Percentiles rank a stretch among this genome's conserved stretches.
Evolutionary conservation across 1,140 invertebrate species (phyloP).

Genomic region (Gryllus bimaculatus): DNA sequence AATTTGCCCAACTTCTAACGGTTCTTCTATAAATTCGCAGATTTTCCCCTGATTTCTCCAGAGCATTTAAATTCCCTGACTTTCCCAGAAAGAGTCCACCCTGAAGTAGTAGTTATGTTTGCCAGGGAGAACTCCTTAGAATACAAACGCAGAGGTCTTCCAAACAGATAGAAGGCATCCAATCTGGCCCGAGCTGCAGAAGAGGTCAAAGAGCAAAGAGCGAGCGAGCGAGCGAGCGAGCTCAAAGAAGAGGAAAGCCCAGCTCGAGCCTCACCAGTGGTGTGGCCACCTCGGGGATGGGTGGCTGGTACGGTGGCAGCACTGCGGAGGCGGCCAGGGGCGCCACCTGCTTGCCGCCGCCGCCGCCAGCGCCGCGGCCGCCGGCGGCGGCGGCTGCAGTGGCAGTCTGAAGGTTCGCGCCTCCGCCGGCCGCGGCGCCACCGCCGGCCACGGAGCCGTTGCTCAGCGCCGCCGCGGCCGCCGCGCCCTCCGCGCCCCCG

Average conservation of each 20-base stretch:
- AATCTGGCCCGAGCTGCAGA: not conserved
- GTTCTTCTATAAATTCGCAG: too few relatives aligned
- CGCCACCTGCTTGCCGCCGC: not conserved
- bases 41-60: too few relatives aligned
- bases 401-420: slow-evolving; percentile 12
- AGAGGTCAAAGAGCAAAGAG: not conserved
- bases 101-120: too few relatives aligned
- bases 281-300: not conserved
- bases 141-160: too few relatives aligned
- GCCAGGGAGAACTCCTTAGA: too few relatives aligned
- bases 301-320: not conserved
- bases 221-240: not conserved
- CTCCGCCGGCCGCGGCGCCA: slow-evolving; percentile 20
- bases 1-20: too few relatives aligned
- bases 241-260: not conserved
- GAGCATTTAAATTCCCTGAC: too few relatives aligned
- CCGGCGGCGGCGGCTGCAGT: too few relatives aligned
- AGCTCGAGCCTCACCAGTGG: not conserved
- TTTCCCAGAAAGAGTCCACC: too few relatives aligned
- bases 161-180: too few relatives aligned
- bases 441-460: slow-evolving; percentile 18
- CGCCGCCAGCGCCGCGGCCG: not conserved
- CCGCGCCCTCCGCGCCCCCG: slow-evolving; percentile 22
- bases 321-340: too few relatives aligned
- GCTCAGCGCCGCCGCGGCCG: too few relatives aligned